Percentiles rank a stretch among this genome's conserved stretches.
phyloP scores from a whole-genome alignment of 2,113 vertebrate genomes.

The Mustelus asterias region DNA sequence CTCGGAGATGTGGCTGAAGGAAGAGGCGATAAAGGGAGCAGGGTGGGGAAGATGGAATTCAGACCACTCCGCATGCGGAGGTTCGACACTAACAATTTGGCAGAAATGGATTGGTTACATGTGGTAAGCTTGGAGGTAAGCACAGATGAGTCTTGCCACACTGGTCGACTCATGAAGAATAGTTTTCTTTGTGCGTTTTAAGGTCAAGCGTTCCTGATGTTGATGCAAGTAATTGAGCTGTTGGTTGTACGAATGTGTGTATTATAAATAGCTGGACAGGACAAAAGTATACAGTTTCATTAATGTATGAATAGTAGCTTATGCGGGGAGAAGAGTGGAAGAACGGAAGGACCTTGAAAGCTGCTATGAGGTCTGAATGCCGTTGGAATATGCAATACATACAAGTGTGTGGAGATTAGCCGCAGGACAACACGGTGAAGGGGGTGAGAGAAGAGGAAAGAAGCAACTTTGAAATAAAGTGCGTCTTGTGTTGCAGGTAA shows the following conservation, averaged over 20 bases:
- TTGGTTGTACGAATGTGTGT: neutral
- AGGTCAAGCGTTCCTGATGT: neutral
- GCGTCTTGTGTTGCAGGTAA: neutral
- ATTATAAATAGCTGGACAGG: slow-evolving; percentile 20
- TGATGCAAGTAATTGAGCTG: slow-evolving; percentile 23
- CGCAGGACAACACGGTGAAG: no score
- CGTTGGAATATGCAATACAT: neutral
- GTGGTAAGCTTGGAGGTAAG: neutral
- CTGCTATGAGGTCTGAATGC: neutral
- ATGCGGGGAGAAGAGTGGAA: neutral
- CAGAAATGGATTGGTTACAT: neutral
- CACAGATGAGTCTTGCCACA: neutral
- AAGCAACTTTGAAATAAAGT: neutral
- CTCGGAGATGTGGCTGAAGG: neutral
- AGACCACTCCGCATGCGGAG: neutral
- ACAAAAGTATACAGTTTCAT: neutral
- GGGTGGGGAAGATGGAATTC: neutral
- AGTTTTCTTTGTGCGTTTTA: neutral
- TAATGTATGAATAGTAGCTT: neutral
- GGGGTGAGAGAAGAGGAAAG: neutral
- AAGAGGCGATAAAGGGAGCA: neutral
- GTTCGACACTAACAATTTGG: neutral
- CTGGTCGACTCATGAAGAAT: neutral
- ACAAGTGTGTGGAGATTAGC: neutral
- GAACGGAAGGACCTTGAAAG: slow-evolving; percentile 10